Evolutionary conservation across 2,113 vertebrate species (phyloP).

Genomic region (Bettongia penicillata): DNA sequence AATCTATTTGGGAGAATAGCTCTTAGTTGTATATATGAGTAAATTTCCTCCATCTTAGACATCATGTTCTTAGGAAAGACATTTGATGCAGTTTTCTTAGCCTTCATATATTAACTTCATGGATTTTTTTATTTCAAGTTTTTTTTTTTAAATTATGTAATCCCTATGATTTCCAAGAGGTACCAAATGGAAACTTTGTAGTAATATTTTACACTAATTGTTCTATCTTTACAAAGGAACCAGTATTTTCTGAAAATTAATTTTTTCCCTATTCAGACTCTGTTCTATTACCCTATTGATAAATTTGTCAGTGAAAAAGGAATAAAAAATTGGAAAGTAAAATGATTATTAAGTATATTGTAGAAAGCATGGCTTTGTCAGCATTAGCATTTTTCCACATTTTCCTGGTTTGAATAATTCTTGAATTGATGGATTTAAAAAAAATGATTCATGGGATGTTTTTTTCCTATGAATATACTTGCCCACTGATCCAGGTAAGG

Average conservation of each 20-base stretch:
- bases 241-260: constrained; percentile 42
- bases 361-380: constrained; percentile 11
- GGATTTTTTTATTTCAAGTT: constrained; percentile 10
- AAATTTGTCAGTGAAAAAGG: constrained; percentile 42
- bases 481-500: constrained; percentile 45
- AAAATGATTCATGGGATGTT: constrained; percentile 49
- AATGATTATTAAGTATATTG: constrained; percentile 8
- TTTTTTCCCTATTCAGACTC: constrained; percentile 50
- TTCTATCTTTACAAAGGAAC: constrained; percentile 18
- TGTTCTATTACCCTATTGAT: constrained; percentile 52
- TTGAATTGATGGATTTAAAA: constrained; percentile 3
- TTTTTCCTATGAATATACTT: constrained; percentile 42
- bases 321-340: constrained; percentile 19
- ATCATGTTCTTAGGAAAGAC: not conserved
- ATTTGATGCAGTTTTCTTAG: not conserved
- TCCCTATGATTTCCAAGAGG: not conserved
- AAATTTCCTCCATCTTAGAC: not conserved
- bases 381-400: not conserved
- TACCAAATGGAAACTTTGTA: constrained; percentile 48
- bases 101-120: constrained; percentile 9
- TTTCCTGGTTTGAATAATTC: not conserved
- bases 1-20: not conserved
- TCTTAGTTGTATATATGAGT: not conserved
- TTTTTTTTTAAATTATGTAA: not conserved
- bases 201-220: not conserved